phyloP scores from a whole-genome alignment of 1,140 invertebrate genomes.

The Drosophila pseudoobscura region DNA sequence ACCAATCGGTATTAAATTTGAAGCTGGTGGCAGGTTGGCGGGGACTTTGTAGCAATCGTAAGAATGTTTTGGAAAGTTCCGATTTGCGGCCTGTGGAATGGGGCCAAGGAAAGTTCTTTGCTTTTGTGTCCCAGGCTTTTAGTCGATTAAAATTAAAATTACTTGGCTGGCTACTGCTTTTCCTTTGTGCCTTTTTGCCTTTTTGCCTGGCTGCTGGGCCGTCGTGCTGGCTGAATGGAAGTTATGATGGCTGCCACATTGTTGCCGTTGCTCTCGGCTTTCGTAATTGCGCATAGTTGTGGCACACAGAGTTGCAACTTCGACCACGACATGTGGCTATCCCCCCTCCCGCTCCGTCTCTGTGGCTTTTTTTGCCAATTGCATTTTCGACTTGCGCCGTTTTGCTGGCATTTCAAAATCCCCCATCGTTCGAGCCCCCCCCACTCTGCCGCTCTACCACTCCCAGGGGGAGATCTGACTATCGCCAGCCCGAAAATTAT shows the following conservation, averaged over 20 bases:
- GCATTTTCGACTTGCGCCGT: slow-evolving; percentile 28
- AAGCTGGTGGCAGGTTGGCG: no score
- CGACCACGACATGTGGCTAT: slow-evolving; percentile 53
- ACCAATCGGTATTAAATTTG: no score
- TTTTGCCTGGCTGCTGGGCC: slow-evolving; percentile 10
- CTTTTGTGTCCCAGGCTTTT: slow-evolving; percentile 20
- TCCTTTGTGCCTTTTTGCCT: slow-evolving; percentile 9
- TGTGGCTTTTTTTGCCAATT: slow-evolving; percentile 32
- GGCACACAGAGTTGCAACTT: slow-evolving; percentile 49
- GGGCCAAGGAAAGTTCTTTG: slow-evolving; percentile 31
- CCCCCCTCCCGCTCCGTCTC: neutral
- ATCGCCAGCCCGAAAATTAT: slow-evolving; percentile 68
- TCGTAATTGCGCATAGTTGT: slow-evolving; percentile 70
- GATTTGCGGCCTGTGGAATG: slow-evolving; percentile 13
- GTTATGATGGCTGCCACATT: slow-evolving; percentile 74
- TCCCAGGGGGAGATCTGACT: slow-evolving; percentile 18
- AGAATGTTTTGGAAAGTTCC: slow-evolving; percentile 37
- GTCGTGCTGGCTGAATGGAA: slow-evolving; percentile 31
- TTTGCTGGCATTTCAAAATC: slow-evolving; percentile 52
- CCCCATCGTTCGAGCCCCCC: neutral
- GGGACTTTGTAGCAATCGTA: no score
- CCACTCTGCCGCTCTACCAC: no score
- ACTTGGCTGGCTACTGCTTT: slow-evolving; percentile 45
- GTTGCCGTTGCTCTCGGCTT: slow-evolving; percentile 54
- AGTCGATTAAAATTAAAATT: slow-evolving; percentile 44